A percentile compares a stretch with the other conserved stretches of the same genome.
Evolutionary conservation across 2,113 vertebrate species (phyloP).

Genomic region (Solenodon paradoxus): DNA sequence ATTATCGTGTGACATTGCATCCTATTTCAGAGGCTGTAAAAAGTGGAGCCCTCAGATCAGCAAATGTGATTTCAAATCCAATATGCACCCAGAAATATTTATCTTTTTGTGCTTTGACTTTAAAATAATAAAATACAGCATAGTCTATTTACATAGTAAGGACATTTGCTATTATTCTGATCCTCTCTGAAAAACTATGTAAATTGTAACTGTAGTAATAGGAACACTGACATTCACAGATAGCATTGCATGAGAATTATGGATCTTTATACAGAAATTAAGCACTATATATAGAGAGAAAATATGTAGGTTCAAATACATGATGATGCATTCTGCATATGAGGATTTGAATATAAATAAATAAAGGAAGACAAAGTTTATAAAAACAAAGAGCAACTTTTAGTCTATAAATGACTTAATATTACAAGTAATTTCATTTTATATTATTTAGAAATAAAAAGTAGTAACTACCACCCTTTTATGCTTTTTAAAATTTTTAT

Average conservation of each 20-base stretch:
- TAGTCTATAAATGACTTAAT: background rate
- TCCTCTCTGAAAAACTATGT: background rate
- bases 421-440: background rate
- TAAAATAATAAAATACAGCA: background rate
- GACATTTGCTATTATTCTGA: background rate
- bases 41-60: background rate
- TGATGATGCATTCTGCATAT: background rate
- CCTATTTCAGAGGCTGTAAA: background rate
- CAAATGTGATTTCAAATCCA: background rate
- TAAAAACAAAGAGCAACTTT: background rate
- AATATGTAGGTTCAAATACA: background rate
- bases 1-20: background rate
- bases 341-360: background rate
- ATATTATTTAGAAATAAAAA: background rate
- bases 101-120: background rate
- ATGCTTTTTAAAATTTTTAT: background rate
- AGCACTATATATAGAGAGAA: background rate
- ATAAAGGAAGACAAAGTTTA: background rate
- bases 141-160: background rate
- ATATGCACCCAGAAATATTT: background rate
- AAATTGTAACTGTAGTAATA: background rate
- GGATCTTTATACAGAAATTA: background rate
- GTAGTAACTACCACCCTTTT: background rate
- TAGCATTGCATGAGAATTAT: background rate
- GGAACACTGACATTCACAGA: background rate